Conservation (phyloP, 2,888 invertebrate species). For the Drosophila nr. perissopoda region DNA sequence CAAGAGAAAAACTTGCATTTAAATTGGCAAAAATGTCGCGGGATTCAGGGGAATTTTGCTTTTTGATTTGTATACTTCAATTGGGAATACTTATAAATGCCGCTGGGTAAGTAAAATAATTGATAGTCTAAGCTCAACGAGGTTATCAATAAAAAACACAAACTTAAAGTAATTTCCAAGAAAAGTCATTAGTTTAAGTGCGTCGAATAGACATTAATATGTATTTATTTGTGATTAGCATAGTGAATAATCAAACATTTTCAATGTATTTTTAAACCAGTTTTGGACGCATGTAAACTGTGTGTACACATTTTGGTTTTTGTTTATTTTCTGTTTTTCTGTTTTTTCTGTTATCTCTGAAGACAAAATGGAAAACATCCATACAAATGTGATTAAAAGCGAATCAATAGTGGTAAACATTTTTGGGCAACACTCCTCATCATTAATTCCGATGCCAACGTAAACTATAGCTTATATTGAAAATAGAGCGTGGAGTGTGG, state of each 20-base stretch:
- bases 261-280: slow-evolving; percentile 42
- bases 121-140: slow-evolving; percentile 1
- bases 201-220: background rate
- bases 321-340: slow-evolving; percentile 31
- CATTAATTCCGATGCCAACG: slow-evolving; percentile 5
- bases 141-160: slow-evolving; percentile 36
- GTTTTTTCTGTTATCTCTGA: background rate
- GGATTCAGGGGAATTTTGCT: slow-evolving; percentile 19
- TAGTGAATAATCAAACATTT: slow-evolving; percentile 12
- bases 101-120: slow-evolving; percentile 76
- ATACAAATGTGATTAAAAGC: slow-evolving; percentile 13
- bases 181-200: background rate
- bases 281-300: slow-evolving; percentile 25
- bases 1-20: slow-evolving; percentile 19
- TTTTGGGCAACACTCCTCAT: slow-evolving; percentile 2
- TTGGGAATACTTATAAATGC: slow-evolving; percentile 66
- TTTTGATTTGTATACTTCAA: slow-evolving; percentile 66
- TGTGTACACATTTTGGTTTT: slow-evolving; percentile 31
- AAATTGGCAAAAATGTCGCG: slow-evolving; percentile 64
- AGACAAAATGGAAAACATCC: background rate
- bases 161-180: background rate
- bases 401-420: background rate
- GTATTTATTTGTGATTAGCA: background rate
- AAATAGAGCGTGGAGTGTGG: background rate
- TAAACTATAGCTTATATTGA: slow-evolving; percentile 8